Conservation (phyloP, 2,113 vertebrate species). For the Capreolus pygargus region DNA sequence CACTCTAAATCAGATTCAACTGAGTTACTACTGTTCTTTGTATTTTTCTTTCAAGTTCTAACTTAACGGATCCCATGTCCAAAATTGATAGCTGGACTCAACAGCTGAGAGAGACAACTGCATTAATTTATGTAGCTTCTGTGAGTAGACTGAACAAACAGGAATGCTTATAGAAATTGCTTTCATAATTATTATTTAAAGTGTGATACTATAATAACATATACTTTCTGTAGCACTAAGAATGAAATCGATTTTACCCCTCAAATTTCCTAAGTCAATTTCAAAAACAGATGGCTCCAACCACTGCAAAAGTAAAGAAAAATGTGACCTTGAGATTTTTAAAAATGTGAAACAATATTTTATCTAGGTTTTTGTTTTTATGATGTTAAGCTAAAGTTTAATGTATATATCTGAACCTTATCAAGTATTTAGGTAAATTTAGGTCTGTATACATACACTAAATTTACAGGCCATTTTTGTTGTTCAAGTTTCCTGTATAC, state of each 20-base stretch:
- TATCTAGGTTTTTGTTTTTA: not conserved
- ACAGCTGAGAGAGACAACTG: not conserved
- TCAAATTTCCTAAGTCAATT: not conserved
- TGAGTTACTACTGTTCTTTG: not conserved
- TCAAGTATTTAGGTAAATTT: not conserved
- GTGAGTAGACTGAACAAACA: not conserved
- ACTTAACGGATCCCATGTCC: not conserved
- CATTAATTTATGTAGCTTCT: not conserved
- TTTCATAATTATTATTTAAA: not conserved
- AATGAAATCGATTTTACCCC: not conserved
- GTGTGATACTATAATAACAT: not conserved
- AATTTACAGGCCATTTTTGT: not conserved
- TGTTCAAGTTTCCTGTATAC: constrained; percentile 19
- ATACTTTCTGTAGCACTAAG: not conserved
- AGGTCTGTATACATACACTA: not conserved
- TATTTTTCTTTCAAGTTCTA: not conserved
- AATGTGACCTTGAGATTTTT: not conserved
- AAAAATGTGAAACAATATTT: not conserved
- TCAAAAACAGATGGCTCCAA: not conserved
- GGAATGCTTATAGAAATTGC: not conserved
- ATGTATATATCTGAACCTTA: not conserved
- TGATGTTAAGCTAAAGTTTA: not conserved
- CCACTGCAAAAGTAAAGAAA: not conserved
- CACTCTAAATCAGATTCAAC: not conserved
- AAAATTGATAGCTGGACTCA: not conserved